Percentiles rank a stretch among this genome's conserved stretches.
Conservation (phyloP, 2,888 invertebrate genomes). For the Stenotaenia linearis region DNA sequence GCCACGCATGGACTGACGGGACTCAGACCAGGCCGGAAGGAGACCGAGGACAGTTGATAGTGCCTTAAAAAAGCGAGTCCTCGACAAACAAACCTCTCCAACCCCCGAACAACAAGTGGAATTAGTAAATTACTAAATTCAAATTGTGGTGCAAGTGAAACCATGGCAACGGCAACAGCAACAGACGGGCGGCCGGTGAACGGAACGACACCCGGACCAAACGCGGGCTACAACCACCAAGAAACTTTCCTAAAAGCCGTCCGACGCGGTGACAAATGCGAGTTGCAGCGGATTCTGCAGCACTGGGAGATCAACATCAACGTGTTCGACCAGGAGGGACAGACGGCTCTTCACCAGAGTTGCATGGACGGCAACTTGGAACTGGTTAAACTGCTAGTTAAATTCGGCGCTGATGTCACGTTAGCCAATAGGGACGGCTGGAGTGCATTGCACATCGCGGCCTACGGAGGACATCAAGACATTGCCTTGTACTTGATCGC, state of each 20-base stretch:
- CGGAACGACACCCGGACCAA: not conserved
- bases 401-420: constrained; percentile 48
- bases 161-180: not conserved
- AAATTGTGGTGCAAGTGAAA: too few relatives aligned
- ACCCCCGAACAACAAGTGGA: too few relatives aligned
- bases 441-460: constrained; percentile 46
- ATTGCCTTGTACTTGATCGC: constrained; percentile 43
- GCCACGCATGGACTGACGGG: not conserved
- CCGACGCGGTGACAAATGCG: constrained; percentile 44
- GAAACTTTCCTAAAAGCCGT: constrained; percentile 46
- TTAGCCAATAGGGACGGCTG: constrained; percentile 49
- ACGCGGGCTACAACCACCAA: constrained; percentile 38
- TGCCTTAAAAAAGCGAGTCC: not conserved
- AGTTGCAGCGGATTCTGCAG: constrained; percentile 45
- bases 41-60: not conserved
- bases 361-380: constrained; percentile 48
- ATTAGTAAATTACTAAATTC: not conserved
- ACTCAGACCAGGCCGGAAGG: constrained; percentile 9
- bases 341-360: constrained; percentile 48
- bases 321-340: constrained; percentile 47
- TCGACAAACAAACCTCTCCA: not conserved
- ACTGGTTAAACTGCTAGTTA: constrained; percentile 48
- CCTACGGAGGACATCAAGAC: constrained; percentile 47
- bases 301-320: constrained; percentile 47
- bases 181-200: not conserved